These are phyloP conservation scores for Halictus quadricinctus DNA, from an alignment of 2,888 invertebrate species.

Conservation along the genomic window DNA sequence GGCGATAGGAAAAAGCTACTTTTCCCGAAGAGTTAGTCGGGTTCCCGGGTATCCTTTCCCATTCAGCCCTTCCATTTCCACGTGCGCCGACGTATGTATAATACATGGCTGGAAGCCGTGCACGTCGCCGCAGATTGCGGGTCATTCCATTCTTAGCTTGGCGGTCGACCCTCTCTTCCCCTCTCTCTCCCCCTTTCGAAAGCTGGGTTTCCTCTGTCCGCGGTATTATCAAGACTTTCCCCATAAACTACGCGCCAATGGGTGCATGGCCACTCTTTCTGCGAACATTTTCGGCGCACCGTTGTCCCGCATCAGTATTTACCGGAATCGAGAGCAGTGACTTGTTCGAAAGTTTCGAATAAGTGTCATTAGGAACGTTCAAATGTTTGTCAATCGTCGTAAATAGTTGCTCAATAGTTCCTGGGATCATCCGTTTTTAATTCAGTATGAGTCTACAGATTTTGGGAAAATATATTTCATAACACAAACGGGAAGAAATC, in stretches of 20 bases:
- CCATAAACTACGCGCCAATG: constrained; percentile 63
- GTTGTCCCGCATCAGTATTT: not conserved
- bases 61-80: constrained; percentile 49
- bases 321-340: not conserved
- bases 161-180: not conserved
- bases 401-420: too few relatives aligned
- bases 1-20: constrained; percentile 32
- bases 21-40: constrained; percentile 35
- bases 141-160: constrained; percentile 53
- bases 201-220: constrained; percentile 34
- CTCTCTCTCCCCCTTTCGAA: not conserved
- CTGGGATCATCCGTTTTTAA: too few relatives aligned
- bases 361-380: not conserved
- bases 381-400: not conserved
- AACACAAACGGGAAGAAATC: not conserved
- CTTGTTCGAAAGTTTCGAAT: not conserved
- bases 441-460: not conserved
- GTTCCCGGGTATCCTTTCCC: constrained; percentile 12
- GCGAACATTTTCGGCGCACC: not conserved
- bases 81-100: constrained; percentile 29
- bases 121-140: constrained; percentile 49
- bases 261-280: constrained; percentile 23
- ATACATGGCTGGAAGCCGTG: constrained; percentile 33
- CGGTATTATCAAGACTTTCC: constrained; percentile 68
- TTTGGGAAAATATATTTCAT: not conserved